Percentiles rank a stretch among this genome's conserved stretches.
Conservation (phyloP, 2,113 vertebrate genomes). For the Ceratotherium simum region DNA sequence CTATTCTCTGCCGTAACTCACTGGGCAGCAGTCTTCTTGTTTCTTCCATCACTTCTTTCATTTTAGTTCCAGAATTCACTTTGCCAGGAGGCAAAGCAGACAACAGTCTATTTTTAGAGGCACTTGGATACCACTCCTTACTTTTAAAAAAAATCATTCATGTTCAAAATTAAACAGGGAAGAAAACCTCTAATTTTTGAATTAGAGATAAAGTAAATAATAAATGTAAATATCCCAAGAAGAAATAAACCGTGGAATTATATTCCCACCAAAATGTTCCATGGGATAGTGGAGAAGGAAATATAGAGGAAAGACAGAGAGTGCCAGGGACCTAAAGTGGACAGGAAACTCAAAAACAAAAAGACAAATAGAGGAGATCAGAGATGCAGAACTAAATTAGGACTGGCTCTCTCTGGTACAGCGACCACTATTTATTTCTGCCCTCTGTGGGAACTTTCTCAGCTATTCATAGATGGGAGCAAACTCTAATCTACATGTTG, state of each 20-base stretch:
- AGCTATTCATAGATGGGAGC: not conserved
- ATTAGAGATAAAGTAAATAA: conserved; percentile 58
- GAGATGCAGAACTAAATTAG: not conserved
- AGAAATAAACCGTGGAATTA: conserved; percentile 16
- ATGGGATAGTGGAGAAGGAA: not conserved
- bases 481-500: not conserved
- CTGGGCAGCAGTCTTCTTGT: not conserved
- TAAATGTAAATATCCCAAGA: conserved; percentile 34
- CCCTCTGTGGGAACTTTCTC: not conserved
- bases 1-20: not conserved
- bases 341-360: not conserved
- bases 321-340: not conserved
- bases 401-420: not conserved
- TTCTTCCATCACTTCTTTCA: conserved; percentile 13
- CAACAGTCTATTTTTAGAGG: conserved; percentile 59
- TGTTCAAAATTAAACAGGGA: conserved; percentile 55
- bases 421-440: not conserved
- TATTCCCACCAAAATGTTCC: conserved; percentile 42
- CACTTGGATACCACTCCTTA: not conserved
- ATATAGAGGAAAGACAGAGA: not conserved
- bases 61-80: conserved; percentile 51
- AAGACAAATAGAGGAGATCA: not conserved
- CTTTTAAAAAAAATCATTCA: not conserved
- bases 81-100: conserved; percentile 53
- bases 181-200: conserved; percentile 40